These are phyloP conservation scores for Corydoras maculifer DNA, from an alignment of 2,113 vertebrate genomes.

Conservation along the genomic window DNA sequence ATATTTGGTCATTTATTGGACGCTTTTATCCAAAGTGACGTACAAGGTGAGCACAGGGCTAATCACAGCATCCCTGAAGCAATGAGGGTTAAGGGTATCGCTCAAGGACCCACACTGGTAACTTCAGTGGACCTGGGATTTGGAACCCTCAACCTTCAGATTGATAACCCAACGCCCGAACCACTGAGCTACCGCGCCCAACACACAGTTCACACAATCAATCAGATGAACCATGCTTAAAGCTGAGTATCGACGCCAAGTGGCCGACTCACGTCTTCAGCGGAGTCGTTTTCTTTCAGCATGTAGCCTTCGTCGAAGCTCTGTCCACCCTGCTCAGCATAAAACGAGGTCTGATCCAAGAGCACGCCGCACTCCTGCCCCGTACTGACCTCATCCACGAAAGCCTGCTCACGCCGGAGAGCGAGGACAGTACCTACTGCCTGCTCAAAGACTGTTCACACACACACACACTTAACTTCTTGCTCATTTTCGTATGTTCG, in stretches of 20 bases:
- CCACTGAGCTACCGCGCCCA: too few relatives aligned
- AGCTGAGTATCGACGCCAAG: too few relatives aligned
- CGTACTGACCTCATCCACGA: conserved; percentile 79
- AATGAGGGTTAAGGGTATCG: too few relatives aligned
- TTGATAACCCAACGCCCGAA: too few relatives aligned
- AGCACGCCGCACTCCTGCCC: conserved; percentile 92
- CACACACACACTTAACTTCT: not conserved
- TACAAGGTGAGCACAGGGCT: too few relatives aligned
- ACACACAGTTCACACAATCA: not conserved
- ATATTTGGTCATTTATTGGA: too few relatives aligned
- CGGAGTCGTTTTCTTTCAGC: conserved; percentile 75
- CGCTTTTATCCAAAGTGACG: too few relatives aligned
- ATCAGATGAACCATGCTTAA: not conserved
- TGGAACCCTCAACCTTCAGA: too few relatives aligned
- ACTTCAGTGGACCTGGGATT: too few relatives aligned
- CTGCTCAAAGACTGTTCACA: conserved; percentile 72
- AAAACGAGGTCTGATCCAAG: conserved; percentile 89
- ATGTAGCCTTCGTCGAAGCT: conserved; percentile 91
- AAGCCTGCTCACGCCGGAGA: conserved; percentile 81
- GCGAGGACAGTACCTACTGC: conserved; percentile 76
- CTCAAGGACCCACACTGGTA: too few relatives aligned
- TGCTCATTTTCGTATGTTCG: too few relatives aligned
- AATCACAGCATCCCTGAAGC: too few relatives aligned
- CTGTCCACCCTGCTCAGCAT: conserved; percentile 96
- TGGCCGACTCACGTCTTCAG: conserved; percentile 75